Base-by-base conservation (phyloP, 2,888 invertebrate genomes). In the Petrolisthes cinctipes region DNA sequence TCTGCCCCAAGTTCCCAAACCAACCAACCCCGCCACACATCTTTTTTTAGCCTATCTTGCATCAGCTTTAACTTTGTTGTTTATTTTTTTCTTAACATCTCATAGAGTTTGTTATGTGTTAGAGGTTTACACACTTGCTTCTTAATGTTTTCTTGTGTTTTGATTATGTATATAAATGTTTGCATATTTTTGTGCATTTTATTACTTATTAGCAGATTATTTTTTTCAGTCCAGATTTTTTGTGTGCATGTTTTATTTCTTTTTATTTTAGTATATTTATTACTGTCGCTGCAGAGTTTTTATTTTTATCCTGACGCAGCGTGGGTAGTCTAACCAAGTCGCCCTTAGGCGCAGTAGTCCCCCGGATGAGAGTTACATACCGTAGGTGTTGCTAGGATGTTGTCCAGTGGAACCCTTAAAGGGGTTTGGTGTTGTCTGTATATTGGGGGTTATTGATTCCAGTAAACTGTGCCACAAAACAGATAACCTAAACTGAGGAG, bases 181-280 rank as follows among this genome's bases (percentile, higher is more conserved):
- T 82, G 82, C 83, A 86, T 17, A 71, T 86, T 86, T 83, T 79
- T 82, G 78, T 86, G 86, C 86, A 86, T 86, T 71, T 71, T 71
- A 71, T 86, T 78, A 71, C 20, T 2, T 71, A 71, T 86, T 78
- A 71, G 68, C 76, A 76, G 66, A 83, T 82, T 80, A 66, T 71
- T 68, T 86, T 71, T 83, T 71, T 83, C 80, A 82, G 66, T 83
- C 83, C 83, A 83, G 83, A 83, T 73, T 78, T 86, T 86, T 57
- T 82, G 9, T 61, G 9, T 61, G 9, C 17, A 11, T 61, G 9
- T 61, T 61, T 61, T 1, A 11, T 61, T 61, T 61, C 17, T 61
- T 61, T 61, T 61, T 61, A 11, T 61, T 61, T 61, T 54, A 73
- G 73, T 83, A 53, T 85, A 85, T 85, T 85, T 79, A 85, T 85